Percentiles rank a stretch among this genome's conserved stretches.
Evolutionary conservation across 2,113 vertebrate genomes (phyloP).

Genomic region (Hydrolagus affinis): DNA sequence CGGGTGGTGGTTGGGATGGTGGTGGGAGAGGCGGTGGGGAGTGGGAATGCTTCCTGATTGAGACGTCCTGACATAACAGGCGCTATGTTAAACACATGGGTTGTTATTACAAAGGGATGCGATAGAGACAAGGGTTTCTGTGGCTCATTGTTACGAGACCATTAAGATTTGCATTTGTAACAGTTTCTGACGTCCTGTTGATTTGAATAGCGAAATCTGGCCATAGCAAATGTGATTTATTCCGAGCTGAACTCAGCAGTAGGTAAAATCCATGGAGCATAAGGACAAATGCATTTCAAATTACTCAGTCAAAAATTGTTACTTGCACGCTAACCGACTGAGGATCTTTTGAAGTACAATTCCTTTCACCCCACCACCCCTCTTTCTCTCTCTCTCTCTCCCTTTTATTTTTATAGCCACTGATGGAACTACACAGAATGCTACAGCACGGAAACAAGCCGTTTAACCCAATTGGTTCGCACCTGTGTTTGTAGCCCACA

Average conservation of each 20-base stretch:
- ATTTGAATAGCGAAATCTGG: background rate
- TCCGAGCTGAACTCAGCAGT: slow-evolving; percentile 1
- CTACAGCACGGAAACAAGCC: no score
- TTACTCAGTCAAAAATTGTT: background rate
- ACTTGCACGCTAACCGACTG: background rate
- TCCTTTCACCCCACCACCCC: no score
- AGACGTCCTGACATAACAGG: no score
- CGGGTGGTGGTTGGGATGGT: no score
- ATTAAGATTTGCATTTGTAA: background rate
- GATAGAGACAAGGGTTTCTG: background rate
- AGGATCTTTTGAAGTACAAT: background rate
- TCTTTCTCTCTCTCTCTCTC: no score
- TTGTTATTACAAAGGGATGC: background rate
- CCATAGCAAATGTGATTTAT: background rate
- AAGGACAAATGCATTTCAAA: background rate
- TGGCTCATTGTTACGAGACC: background rate
- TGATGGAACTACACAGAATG: no score
- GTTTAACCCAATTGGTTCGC: no score
- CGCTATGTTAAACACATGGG: no score
- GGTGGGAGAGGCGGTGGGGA: no score
- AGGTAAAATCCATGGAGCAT: background rate
- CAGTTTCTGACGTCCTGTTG: background rate
- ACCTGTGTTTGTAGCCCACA: no score
- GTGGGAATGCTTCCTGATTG: no score
- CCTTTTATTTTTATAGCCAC: no score